These are phyloP conservation scores for Galagoides demidoff DNA, from an alignment of 2,797 vertebrate species.

Conservation along the genomic window DNA sequence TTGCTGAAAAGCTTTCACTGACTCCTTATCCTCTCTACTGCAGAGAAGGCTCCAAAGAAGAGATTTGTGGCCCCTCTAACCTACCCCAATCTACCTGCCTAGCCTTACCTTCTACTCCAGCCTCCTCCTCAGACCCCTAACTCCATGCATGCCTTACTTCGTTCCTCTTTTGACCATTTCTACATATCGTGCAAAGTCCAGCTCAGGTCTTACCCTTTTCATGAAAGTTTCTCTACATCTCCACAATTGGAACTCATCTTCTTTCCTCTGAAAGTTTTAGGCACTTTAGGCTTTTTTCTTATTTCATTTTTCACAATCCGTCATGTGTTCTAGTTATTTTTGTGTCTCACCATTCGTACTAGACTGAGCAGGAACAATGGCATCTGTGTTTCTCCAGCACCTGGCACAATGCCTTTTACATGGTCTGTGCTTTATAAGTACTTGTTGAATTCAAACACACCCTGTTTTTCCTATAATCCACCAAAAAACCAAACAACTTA, in stretches of 20 bases:
- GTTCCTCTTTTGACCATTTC: neutral
- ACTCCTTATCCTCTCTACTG: neutral
- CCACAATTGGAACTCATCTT: neutral
- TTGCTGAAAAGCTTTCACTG: neutral
- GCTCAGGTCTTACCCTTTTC: neutral
- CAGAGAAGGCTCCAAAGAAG: neutral
- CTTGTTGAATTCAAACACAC: neutral
- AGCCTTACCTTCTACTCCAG: neutral
- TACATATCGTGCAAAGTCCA: neutral
- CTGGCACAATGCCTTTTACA: neutral
- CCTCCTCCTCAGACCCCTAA: neutral
- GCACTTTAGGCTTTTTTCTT: conserved; percentile 1
- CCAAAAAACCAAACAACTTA: conserved; percentile 17
- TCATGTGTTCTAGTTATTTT: neutral
- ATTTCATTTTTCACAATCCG: neutral
- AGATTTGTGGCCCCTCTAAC: neutral
- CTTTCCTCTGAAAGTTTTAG: conserved; percentile 23
- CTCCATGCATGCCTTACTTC: neutral
- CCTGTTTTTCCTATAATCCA: conserved; percentile 5
- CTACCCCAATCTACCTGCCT: neutral
- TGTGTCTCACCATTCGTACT: neutral
- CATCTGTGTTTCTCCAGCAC: neutral
- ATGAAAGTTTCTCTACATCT: neutral
- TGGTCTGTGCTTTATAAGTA: neutral
- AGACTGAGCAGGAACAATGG: neutral